Evolutionary conservation across 2,888 invertebrate species (phyloP).

Genomic region (Cantharis rustica): DNA sequence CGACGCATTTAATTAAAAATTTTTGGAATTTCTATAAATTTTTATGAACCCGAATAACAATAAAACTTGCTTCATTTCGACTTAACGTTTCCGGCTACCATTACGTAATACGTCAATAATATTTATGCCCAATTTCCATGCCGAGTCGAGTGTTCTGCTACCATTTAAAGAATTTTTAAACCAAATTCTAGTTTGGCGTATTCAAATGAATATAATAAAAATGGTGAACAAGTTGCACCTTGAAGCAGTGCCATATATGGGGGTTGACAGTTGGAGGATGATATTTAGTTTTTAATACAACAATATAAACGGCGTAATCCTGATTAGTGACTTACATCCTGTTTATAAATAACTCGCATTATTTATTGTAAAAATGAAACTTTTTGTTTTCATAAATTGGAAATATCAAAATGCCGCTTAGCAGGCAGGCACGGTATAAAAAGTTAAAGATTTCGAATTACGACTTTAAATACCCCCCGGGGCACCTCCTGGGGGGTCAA

Average conservation of each 20-base stretch:
- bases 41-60: background rate
- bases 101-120: background rate
- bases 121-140: background rate
- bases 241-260: slow-evolving; percentile 23
- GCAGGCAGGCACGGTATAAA: slow-evolving; percentile 11
- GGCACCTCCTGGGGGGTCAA: slow-evolving; percentile 32
- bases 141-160: background rate
- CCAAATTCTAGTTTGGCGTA: slow-evolving; percentile 8
- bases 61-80: background rate
- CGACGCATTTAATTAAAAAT: background rate
- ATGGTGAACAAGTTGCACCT: slow-evolving; percentile 23
- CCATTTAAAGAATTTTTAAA: background rate
- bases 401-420: slow-evolving; percentile 17
- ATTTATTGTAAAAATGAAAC: slow-evolving; percentile 5
- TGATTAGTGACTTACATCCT: slow-evolving; percentile 30
- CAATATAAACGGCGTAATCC: slow-evolving; percentile 23
- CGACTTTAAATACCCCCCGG: slow-evolving; percentile 27
- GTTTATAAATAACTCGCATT: slow-evolving; percentile 23
- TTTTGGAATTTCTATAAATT: background rate
- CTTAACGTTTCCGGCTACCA: background rate
- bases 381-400: background rate
- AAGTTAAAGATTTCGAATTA: slow-evolving; percentile 36
- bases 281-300: slow-evolving; percentile 25
- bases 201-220: slow-evolving; percentile 13
- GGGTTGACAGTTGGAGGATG: slow-evolving; percentile 17